Evolutionary conservation across 2,888 invertebrate species (phyloP), one percentile per base, ranked within the genome.

Genomic region (Trypoxylon attenuatum): DNA sequence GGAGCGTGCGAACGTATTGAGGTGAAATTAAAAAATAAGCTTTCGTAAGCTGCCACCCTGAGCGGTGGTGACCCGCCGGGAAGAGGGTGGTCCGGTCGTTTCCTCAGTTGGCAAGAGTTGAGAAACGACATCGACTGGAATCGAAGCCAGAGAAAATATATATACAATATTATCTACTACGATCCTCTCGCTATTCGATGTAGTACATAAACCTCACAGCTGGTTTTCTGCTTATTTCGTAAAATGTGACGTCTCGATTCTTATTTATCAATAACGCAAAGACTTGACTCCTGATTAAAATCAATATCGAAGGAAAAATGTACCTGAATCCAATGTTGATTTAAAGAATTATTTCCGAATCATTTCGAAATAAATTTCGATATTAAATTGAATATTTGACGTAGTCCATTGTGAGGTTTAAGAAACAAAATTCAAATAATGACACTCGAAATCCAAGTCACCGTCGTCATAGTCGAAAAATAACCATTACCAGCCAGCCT

Each of bases 1-100:
- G 33, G 5, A 49, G 23, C 73, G 69, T 62, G 74, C 64, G 69
- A 77, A 70, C 72, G 65, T 71, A 78, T 77, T 70, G 79, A 54
- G 63, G 46, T 64, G 72, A 81, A 80, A 81, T 81, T 74, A 75
- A 73, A 80, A 81, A 76, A 76, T 77, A 79, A 81, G 73, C 73
- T 73, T 64, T 45, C n/a, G 18, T 68, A 69, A 76, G 65, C 73
- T 29, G 29, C 47, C 71, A 49, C 47, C 58, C 57, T 33, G 50
- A 57, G 49, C 50, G 57, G 42, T 55, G 13, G 47, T 64, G 57
- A 68, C 50, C 55, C 61, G 49, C 18, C 62, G 41, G 43, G 50
- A 41, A 39, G 59, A 65, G 72, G 63, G 59, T 61, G 59, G 52
- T 53, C 49, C 13, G 45, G 42, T 61, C 38, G 46, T 25, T 50